Conservation (phyloP, 2,797 vertebrate genomes). For the Oreochromis grahami region DNA sequence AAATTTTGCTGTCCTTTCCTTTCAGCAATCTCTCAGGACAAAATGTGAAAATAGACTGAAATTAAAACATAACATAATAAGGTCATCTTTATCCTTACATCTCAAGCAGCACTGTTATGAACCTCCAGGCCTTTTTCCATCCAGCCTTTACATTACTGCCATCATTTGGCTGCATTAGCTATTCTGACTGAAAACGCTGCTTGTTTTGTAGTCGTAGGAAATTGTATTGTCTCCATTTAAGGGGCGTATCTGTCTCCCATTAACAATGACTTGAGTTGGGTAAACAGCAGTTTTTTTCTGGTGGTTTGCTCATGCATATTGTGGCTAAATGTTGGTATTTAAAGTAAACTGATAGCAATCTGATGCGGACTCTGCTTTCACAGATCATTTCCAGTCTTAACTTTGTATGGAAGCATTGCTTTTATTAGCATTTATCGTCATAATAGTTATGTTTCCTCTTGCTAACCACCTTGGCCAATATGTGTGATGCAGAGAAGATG, state of each 20-base stretch:
- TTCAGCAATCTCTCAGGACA: background rate
- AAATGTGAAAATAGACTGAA: background rate
- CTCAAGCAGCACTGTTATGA: background rate
- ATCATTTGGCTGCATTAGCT: background rate
- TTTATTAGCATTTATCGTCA: fast-evolving
- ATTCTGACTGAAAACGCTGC: background rate
- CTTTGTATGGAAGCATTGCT: background rate
- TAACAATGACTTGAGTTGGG: background rate
- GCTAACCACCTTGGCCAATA: background rate
- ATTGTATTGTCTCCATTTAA: background rate
- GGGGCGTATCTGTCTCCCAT: background rate
- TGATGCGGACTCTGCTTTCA: background rate
- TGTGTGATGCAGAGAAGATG: background rate
- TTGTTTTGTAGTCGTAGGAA: background rate
- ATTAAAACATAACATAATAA: background rate
- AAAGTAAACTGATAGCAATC: background rate
- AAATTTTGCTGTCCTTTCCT: background rate
- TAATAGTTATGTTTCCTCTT: background rate
- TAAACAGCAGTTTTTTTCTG: background rate
- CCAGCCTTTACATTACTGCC: background rate
- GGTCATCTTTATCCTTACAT: background rate
- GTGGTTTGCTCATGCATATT: background rate
- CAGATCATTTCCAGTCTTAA: background rate
- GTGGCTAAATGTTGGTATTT: background rate
- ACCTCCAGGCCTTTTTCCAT: background rate